These are phyloP conservation scores for Botia almorhae DNA, from an alignment of 2,797 vertebrate species.

Conservation along the genomic window DNA sequence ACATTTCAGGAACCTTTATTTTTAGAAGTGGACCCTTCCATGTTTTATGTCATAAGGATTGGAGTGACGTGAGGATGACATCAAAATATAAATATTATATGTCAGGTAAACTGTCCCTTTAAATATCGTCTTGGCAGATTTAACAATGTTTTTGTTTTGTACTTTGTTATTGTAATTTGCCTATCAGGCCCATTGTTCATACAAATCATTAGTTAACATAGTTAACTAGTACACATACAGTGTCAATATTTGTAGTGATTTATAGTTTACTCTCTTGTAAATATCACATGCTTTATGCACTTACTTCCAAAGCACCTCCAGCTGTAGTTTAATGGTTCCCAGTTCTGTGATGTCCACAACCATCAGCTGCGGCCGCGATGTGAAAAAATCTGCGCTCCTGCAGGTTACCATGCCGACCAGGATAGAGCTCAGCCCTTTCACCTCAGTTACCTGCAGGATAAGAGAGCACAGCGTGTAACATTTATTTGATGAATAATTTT, in stretches of 20 bases:
- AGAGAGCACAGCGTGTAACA: not conserved
- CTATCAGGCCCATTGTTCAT: no score
- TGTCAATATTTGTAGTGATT: not conserved
- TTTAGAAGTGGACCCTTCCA: no score
- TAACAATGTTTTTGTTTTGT: no score
- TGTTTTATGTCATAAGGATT: no score
- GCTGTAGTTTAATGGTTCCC: constrained; percentile 95
- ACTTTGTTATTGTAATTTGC: no score
- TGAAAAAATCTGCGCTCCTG: constrained; percentile 88
- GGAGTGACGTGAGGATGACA: no score
- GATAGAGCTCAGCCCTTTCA: constrained; percentile 89
- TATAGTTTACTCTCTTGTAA: not conserved
- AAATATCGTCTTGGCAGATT: no score
- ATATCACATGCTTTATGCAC: constrained; percentile 61
- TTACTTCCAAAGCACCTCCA: constrained; percentile 95
- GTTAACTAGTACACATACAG: not conserved
- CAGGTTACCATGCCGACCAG: constrained; percentile 89
- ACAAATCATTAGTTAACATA: no score
- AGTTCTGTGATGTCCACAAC: constrained; percentile 94
- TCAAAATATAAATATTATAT: no score
- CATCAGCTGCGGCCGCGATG: constrained; percentile 85
- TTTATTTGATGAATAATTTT: not conserved
- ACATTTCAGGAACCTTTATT: no score
- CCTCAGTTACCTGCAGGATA: constrained; percentile 86
- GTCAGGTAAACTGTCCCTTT: no score